Base-by-base conservation (phyloP, 2,113 vertebrate genomes). In the Tringa solitaria region DNA sequence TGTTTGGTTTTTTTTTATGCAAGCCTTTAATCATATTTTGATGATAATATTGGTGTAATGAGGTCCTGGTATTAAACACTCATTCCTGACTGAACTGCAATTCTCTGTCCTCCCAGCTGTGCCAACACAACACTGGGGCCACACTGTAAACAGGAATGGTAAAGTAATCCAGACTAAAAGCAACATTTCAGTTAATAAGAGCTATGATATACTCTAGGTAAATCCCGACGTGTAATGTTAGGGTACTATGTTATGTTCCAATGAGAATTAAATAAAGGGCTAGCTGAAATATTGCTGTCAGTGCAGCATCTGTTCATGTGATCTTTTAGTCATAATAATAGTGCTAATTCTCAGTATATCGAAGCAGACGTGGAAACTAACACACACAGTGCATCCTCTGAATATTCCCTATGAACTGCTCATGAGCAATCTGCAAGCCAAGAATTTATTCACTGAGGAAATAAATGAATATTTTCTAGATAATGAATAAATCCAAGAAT, bases 291-390 rank as follows among this genome's bases (percentile, higher is more conserved):
- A 93, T 89, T 94, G 79, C 90, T 96, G 88, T 96, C 95, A 96
- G 72, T 88, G 75, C 64, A 96, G 90, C 92, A 96, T 95, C 96
- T 97, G 95, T 69, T 96, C 65, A 33, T 96, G 56, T 96, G 93
- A 96, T 95, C 93, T 92, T 95, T 94, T 78, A 94, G 93, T 96
- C 96, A 96, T 93, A 96, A 96, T 95, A 96, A 93, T 95, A 81
- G 60, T 84, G 85, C 45, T 96, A 93, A 95, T 90, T 96, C 95
- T 89, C 96, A 87, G 83, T 43, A 78, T 94, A 96, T 96, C 95
- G 6, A 92, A 90, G 79, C 85, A 97, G 92, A 84, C 86, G 1
- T 81, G 76, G 90, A 88, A 94, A 45, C 68, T 94, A 97, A 94
- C 96, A 93, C 83, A 96, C 95, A 94, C 65, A 96, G 73, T 63